Percentiles rank a stretch among this genome's conserved stretches.
phyloP scores from a whole-genome alignment of 2,888 invertebrate species.

The Drosophila affinis region DNA sequence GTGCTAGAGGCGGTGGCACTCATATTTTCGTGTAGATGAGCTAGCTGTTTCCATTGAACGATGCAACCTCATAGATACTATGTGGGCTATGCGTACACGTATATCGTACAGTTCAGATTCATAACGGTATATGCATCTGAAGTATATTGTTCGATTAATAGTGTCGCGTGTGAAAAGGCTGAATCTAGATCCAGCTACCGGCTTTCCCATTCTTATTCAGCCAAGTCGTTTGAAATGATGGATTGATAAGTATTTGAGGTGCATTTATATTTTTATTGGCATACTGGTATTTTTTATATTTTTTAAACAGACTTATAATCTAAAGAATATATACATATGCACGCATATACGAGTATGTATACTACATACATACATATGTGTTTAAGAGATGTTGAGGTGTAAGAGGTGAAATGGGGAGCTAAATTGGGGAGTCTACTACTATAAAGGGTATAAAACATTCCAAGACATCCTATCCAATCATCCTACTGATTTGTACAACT shows the following conservation, averaged over 20 bases:
- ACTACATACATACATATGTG: too few species aligned
- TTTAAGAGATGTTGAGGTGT: neutral
- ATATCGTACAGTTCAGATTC: conserved; percentile 5
- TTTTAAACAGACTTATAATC: neutral
- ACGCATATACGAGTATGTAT: too few species aligned
- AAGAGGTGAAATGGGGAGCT: neutral
- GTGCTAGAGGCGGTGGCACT: neutral
- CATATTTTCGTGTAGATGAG: neutral
- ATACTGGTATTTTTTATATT: neutral
- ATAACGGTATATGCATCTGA: conserved; percentile 4
- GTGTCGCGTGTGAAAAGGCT: conserved; percentile 21
- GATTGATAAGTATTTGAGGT: conserved; percentile 12
- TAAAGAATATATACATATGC: neutral
- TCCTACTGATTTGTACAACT: too few species aligned
- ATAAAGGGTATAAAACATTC: neutral
- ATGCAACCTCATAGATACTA: conserved; percentile 11
- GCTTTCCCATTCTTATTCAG: neutral
- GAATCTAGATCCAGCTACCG: neutral
- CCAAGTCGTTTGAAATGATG: neutral
- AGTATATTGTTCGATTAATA: conserved; percentile 13
- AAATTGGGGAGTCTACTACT: neutral
- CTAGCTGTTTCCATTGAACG: conserved; percentile 11
- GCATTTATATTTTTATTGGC: neutral
- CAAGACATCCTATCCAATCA: neutral
- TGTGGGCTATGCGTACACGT: conserved; percentile 7